Evolutionary conservation across 2,888 invertebrate species (phyloP).

Genomic region (Anaspis maculata): DNA sequence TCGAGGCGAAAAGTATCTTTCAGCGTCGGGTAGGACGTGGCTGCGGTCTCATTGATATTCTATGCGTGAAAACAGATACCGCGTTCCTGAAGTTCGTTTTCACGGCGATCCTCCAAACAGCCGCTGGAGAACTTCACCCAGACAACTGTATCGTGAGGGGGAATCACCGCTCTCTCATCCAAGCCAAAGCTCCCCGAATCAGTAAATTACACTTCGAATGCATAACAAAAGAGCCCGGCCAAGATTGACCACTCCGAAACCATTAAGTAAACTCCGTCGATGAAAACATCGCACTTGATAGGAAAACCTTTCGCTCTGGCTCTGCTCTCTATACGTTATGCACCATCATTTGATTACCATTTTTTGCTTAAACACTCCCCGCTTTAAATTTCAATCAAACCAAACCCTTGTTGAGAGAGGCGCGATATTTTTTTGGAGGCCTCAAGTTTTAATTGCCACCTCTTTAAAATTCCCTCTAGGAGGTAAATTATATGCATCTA

Average conservation of each 20-base stretch:
- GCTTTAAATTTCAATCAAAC: no score
- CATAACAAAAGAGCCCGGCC: slow-evolving; percentile 1
- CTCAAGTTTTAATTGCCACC: slow-evolving; percentile 21
- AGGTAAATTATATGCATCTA: slow-evolving; percentile 19
- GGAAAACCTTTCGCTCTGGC: slow-evolving; percentile 1
- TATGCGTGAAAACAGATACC: slow-evolving; percentile 27
- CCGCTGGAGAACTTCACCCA: slow-evolving; percentile 19
- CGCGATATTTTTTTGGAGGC: slow-evolving; percentile 1
- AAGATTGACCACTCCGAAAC: slow-evolving; percentile 4
- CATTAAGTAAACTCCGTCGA: background rate
- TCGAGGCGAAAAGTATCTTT: slow-evolving; percentile 13
- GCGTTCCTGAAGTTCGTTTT: slow-evolving; percentile 28
- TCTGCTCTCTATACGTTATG: no score
- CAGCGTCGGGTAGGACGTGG: slow-evolving; percentile 11
- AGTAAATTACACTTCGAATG: slow-evolving; percentile 4
- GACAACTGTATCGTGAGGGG: slow-evolving; percentile 19
- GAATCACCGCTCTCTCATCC: slow-evolving; percentile 4
- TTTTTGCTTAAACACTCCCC: no score
- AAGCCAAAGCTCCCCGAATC: slow-evolving; percentile 4
- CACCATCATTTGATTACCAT: no score
- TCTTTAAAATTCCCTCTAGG: slow-evolving; percentile 16
- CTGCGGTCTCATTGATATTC: slow-evolving; percentile 32
- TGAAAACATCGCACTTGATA: background rate
- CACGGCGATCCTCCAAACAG: slow-evolving; percentile 21
- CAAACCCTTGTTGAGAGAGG: no score